phyloP scores from a whole-genome alignment of 2,113 vertebrate genomes.

The Phodopus roborovskii region DNA sequence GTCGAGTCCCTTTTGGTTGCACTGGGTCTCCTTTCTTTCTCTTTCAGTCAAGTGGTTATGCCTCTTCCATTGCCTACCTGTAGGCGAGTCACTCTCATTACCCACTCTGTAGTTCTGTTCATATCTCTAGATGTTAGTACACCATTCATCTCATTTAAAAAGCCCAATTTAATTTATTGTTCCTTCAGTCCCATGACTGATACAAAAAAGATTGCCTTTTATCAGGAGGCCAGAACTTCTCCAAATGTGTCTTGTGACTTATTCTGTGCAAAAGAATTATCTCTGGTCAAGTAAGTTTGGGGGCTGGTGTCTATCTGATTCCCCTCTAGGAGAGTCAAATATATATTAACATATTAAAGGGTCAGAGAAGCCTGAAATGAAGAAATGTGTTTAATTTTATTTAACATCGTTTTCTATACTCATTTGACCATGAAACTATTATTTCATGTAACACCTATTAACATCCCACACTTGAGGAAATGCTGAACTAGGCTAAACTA shows the following conservation, averaged over 20 bases:
- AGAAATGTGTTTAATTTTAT: slow-evolving; percentile 82
- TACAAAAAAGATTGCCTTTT: slow-evolving; percentile 27
- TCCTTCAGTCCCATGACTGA: background rate
- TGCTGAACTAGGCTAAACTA: slow-evolving; percentile 82
- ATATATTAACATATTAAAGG: slow-evolving; percentile 77
- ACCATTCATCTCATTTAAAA: background rate
- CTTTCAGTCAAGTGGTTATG: too few relatives aligned
- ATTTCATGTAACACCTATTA: slow-evolving; percentile 82
- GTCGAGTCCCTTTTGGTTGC: background rate
- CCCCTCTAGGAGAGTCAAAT: slow-evolving; percentile 56
- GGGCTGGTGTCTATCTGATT: slow-evolving; percentile 62
- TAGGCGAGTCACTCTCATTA: background rate
- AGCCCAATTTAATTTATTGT: background rate
- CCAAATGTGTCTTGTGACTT: slow-evolving; percentile 32
- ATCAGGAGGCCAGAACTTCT: background rate
- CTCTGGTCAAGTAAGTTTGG: slow-evolving; percentile 64
- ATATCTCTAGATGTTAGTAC: background rate
- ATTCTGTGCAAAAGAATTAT: slow-evolving; percentile 44
- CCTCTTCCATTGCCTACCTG: background rate
- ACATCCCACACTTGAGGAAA: slow-evolving; percentile 81
- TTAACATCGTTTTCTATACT: slow-evolving; percentile 77
- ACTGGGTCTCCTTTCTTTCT: background rate
- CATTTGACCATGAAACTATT: slow-evolving; percentile 80
- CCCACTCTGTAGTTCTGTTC: background rate
- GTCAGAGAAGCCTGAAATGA: slow-evolving; percentile 79